phyloP scores from a whole-genome alignment of 2,113 vertebrate genomes.

The Dipodomys ordii region DNA sequence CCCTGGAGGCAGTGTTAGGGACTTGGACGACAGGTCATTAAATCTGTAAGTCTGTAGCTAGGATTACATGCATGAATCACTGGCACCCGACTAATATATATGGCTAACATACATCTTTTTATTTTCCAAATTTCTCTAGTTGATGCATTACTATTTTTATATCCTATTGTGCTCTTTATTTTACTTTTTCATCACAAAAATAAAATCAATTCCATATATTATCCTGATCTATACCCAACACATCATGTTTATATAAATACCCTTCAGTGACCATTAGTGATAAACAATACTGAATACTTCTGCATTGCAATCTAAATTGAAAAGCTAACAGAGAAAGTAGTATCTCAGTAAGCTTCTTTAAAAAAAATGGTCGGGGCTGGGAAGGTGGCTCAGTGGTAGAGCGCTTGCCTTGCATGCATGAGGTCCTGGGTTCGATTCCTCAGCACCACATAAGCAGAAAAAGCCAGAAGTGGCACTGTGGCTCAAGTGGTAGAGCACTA shows the following conservation, averaged over 20 bases:
- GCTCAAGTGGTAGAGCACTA: too few relatives aligned
- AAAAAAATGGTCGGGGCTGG: too few relatives aligned
- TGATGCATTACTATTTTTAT: not conserved
- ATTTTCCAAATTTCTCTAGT: not conserved
- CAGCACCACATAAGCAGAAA: too few relatives aligned
- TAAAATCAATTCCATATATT: conserved; percentile 53
- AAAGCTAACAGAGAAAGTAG: not conserved
- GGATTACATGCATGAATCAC: too few relatives aligned
- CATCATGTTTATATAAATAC: conserved; percentile 46
- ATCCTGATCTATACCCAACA: conserved; percentile 29
- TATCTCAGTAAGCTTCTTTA: conserved; percentile 37
- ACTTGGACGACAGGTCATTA: too few relatives aligned
- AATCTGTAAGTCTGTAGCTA: too few relatives aligned
- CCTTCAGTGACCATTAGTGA: conserved; percentile 57
- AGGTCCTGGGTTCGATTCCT: too few relatives aligned
- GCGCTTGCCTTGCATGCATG: too few relatives aligned
- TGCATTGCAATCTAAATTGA: conserved; percentile 50
- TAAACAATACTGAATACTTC: conserved; percentile 70
- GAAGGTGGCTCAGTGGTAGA: too few relatives aligned
- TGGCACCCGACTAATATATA: too few relatives aligned
- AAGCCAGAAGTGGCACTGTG: too few relatives aligned
- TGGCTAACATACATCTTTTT: not conserved
- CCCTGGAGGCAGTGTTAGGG: too few relatives aligned
- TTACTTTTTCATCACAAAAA: conserved; percentile 58
- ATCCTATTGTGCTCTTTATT: conserved; percentile 78